Conservation (phyloP, 2,888 invertebrate species). For the Esperia sulphurella region DNA sequence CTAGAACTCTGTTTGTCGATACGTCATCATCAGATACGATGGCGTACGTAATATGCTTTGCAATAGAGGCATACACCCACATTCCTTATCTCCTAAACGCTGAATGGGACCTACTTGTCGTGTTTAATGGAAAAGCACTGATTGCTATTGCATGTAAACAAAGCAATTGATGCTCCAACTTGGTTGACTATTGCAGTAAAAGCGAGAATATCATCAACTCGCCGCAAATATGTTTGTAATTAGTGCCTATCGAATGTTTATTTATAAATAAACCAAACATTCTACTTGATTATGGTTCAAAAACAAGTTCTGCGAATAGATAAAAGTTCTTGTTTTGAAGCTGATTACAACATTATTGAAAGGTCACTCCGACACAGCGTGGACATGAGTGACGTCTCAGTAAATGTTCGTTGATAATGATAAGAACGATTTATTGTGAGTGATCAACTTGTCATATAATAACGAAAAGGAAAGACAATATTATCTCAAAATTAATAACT, state of each 20-base stretch:
- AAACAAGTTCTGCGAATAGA: slow-evolving; percentile 9
- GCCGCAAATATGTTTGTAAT: not conserved
- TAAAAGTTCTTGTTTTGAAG: slow-evolving; percentile 9
- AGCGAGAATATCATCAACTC: not conserved
- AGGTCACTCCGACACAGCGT: slow-evolving; percentile 6
- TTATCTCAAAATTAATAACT: not conserved
- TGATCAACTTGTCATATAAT: not conserved
- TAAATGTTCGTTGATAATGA: slow-evolving; percentile 2
- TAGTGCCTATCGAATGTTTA: not conserved
- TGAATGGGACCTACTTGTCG: slow-evolving; percentile 6
- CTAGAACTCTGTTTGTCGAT: slow-evolving; percentile 13
- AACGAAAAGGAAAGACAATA: not conserved
- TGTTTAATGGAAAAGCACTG: slow-evolving; percentile 23
- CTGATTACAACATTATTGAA: slow-evolving; percentile 9
- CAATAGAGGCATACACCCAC: slow-evolving; percentile 18
- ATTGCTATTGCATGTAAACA: slow-evolving; percentile 13
- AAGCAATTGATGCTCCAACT: not conserved
- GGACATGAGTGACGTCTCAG: not conserved
- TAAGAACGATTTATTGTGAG: not conserved
- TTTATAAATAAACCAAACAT: slow-evolving; percentile 1
- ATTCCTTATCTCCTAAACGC: slow-evolving; percentile 23
- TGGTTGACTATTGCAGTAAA: not conserved
- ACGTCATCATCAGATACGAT: slow-evolving; percentile 26
- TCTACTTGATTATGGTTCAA: not conserved
- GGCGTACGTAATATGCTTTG: slow-evolving; percentile 19